Evolutionary conservation across 2,888 invertebrate species (phyloP), one percentile per base, ranked within the genome.

Genomic region (Drymonia ruficornis): DNA sequence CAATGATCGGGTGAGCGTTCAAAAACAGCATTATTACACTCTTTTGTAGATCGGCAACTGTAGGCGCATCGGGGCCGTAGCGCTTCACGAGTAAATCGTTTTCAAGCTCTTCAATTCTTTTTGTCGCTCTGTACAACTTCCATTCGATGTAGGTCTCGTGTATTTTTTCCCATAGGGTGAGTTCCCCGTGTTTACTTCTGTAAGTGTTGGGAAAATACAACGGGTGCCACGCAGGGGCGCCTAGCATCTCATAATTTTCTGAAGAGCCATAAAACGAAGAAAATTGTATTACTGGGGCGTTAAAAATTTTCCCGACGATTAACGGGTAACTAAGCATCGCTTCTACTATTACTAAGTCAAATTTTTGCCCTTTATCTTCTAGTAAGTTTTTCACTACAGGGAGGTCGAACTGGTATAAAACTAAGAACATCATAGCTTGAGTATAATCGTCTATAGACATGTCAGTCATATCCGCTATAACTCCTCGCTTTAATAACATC

Each of bases 271-370:
- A 29, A 19, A 29, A 38, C n/a, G 55, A 51, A 7, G 48, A 49
- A 29, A 55, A 44, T n/a, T 36, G 29, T n/a, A 55, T 51, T 11
- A 40, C 28, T 8, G 55, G 55, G 11, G 38, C 49, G n/a, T 55
- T 40, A 12, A 51, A 48, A 2, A 51, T 34, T 3, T 55, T 23
- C 0, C 47, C 18, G 1, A 51, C 47, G 1, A 55, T 40, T 12
- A 51, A 42, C 12, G 48, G 48, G 11, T 42, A 49, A 13, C 40
- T 51, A 2, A 43, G 7, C 0, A 49, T 29, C 6, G 55, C 49
- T 51, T 55, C 55, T 7, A 48, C 43, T 5, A 55, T 18, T 4
- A 49, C 42, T 34, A 55, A 44, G 40, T 55, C 55, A 19, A 55
- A 55, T 13, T 55, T 44, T 19, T 55, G 47, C 2, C 16, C 44